These are phyloP conservation scores for Lepetodrilus schrolli DNA, from an alignment of 2,888 invertebrate genomes.

Conservation along the genomic window DNA sequence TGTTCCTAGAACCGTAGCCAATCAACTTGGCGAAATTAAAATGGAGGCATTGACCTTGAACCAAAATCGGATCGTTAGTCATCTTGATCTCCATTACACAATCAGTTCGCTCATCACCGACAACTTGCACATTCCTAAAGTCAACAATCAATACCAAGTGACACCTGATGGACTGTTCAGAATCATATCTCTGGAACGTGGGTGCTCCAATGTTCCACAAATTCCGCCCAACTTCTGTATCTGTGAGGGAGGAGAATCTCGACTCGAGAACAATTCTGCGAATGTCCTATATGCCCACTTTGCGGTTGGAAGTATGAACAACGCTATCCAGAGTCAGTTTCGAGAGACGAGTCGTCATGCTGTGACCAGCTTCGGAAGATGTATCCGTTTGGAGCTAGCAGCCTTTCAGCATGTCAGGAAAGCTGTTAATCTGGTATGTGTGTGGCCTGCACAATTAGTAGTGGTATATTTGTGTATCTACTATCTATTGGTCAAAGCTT, in stretches of 20 bases:
- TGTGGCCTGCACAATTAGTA: too few relatives aligned
- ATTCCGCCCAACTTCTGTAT: conserved; percentile 63
- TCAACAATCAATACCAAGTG: conserved; percentile 45
- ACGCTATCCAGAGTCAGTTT: conserved; percentile 53
- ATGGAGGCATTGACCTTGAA: conserved; percentile 49
- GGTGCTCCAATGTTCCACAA: conserved; percentile 55
- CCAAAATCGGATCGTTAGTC: conserved; percentile 53
- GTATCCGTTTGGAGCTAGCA: conserved; percentile 44
- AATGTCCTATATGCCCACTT: conserved; percentile 53
- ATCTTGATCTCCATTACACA: conserved; percentile 60
- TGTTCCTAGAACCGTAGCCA: conserved; percentile 47
- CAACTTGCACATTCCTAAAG: background rate
- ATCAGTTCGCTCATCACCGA: conserved; percentile 38
- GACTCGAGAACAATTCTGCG: conserved; percentile 38
- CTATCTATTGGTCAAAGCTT: too few relatives aligned
- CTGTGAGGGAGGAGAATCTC: conserved; percentile 55
- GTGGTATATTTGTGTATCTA: too few relatives aligned
- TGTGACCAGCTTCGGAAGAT: conserved; percentile 47
- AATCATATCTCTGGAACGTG: conserved; percentile 44
- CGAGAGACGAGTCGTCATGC: background rate
- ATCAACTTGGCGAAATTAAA: conserved; percentile 42
- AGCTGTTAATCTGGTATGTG: conserved; percentile 17
- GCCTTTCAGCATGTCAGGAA: conserved; percentile 49
- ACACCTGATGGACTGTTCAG: conserved; percentile 48
- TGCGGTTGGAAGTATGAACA: conserved; percentile 59